A percentile compares a stretch with the other conserved stretches of the same genome.
phyloP scores from a whole-genome alignment of 2,113 vertebrate genomes.

The Salvator merianae region DNA sequence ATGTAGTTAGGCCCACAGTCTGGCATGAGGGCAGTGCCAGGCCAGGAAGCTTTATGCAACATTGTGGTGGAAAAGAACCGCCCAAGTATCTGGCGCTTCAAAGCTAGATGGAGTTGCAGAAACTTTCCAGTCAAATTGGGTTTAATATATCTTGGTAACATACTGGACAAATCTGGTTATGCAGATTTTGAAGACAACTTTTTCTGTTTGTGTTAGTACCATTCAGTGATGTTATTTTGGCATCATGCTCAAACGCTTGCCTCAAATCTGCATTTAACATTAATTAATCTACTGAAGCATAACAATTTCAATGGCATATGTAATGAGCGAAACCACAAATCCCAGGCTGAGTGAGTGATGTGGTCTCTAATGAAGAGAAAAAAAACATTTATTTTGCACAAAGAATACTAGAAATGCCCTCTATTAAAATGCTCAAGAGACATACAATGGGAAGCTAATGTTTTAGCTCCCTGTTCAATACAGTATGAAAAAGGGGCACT shows the following conservation, averaged over 20 bases:
- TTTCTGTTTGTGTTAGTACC: neutral
- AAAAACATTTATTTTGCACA: neutral
- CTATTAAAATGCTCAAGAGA: neutral
- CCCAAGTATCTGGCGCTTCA: neutral
- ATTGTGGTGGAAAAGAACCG: neutral
- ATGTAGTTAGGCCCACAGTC: no score
- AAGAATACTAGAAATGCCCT: neutral
- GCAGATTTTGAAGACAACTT: neutral
- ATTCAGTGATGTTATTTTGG: constrained; percentile 9
- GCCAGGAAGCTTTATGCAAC: neutral
- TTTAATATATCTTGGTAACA: neutral
- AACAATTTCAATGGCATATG: neutral
- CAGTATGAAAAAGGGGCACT: neutral
- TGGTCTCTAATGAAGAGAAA: rapidly evolving
- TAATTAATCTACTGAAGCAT: constrained; percentile 26
- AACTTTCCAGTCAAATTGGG: neutral
- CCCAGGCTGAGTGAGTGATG: neutral
- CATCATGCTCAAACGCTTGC: neutral
- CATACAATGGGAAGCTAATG: neutral
- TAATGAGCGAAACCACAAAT: neutral
- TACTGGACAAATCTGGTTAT: neutral
- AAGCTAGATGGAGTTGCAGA: neutral
- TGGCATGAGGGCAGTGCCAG: neutral
- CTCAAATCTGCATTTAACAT: constrained; percentile 13
- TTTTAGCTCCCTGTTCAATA: neutral